phyloP scores from a whole-genome alignment of 2,113 vertebrate species.

The Calypte anna region DNA sequence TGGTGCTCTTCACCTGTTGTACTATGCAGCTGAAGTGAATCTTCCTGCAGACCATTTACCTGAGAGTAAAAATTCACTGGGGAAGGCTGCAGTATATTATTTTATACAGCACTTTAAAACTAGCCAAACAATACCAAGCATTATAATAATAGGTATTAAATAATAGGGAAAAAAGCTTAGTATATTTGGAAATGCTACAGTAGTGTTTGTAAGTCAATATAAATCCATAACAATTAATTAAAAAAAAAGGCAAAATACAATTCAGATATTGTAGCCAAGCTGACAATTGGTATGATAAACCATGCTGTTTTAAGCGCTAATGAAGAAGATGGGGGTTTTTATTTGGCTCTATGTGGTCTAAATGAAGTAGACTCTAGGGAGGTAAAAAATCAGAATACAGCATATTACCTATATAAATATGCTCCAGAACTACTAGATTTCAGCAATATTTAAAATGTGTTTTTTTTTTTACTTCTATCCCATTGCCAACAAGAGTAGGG shows the following conservation, averaged over 20 bases:
- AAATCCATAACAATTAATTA: not conserved
- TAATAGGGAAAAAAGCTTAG: not conserved
- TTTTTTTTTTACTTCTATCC: not conserved
- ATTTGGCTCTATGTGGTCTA: not conserved
- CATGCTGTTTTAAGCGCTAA: not conserved
- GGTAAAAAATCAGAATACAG: slow-evolving; percentile 19
- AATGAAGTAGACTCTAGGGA: not conserved
- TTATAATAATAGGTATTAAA: not conserved
- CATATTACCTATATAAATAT: slow-evolving; percentile 56
- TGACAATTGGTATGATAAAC: slow-evolving; percentile 9
- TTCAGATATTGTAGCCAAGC: not conserved
- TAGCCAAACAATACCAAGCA: not conserved
- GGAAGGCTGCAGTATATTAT: not conserved
- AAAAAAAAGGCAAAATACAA: not conserved
- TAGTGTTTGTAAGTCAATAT: not conserved
- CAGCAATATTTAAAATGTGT: not conserved
- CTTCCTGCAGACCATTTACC: not conserved
- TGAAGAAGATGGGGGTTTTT: not conserved
- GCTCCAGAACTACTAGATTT: slow-evolving; percentile 21
- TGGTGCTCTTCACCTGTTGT: not conserved
- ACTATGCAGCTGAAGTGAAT: not conserved
- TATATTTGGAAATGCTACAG: not conserved
- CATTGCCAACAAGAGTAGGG: not conserved
- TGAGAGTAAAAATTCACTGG: not conserved
- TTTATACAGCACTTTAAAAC: not conserved